These are phyloP conservation scores for Scarus forsteni DNA, from an alignment of 2,797 vertebrate species.

Conservation along the genomic window DNA sequence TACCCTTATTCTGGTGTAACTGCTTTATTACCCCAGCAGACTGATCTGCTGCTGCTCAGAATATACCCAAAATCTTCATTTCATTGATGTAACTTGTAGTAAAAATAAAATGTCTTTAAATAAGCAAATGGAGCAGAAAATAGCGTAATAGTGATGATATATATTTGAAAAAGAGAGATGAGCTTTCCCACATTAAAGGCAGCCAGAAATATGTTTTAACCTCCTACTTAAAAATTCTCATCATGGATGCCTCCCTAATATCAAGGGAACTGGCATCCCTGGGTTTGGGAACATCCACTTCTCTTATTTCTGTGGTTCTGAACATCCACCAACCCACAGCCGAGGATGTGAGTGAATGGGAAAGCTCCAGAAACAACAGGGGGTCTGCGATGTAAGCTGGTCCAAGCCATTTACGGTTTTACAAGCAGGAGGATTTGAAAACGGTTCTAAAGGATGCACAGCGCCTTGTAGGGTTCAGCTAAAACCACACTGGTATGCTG, in stretches of 20 bases:
- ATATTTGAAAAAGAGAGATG: not conserved
- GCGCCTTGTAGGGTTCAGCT: conserved; percentile 16
- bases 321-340: conserved; percentile 27
- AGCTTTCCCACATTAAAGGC: conserved; percentile 9
- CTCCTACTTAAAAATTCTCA: conserved; percentile 9
- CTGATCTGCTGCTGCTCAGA: too few relatives aligned
- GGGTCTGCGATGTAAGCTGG: conserved; percentile 13
- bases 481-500: conserved; percentile 10
- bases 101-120: not conserved
- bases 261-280: conserved; percentile 2
- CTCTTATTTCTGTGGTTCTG: conserved; percentile 19
- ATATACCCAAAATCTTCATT: not conserved
- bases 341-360: conserved; percentile 33
- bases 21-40: too few relatives aligned
- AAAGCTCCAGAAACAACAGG: conserved; percentile 48
- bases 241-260: not conserved
- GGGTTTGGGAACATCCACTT: conserved; percentile 31
- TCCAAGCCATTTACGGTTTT: conserved; percentile 29
- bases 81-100: not conserved
- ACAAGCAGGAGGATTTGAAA: conserved; percentile 36
- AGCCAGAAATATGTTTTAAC: conserved; percentile 16
- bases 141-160: not conserved
- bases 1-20: too few relatives aligned
- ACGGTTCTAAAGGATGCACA: conserved; percentile 19
- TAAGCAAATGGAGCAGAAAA: conserved; percentile 1